phyloP scores from a whole-genome alignment of 1,140 invertebrate genomes.

The Epicauta chinensis region DNA sequence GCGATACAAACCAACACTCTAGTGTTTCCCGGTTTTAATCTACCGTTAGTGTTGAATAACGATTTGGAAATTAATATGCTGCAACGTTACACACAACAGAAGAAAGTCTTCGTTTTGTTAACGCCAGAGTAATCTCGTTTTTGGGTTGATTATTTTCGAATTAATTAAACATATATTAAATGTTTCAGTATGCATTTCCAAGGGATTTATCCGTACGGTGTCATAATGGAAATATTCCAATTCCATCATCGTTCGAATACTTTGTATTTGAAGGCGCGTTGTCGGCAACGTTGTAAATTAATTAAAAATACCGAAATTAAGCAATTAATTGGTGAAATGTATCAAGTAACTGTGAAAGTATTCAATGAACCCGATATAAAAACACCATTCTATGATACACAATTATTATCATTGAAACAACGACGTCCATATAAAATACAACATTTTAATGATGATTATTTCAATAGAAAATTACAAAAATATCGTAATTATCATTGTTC shows the following conservation, averaged over 20 bases:
- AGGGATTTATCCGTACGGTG: slow-evolving; percentile 34
- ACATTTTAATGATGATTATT: slow-evolving; percentile 20
- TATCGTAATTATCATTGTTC: slow-evolving; percentile 35
- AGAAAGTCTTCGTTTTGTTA: slow-evolving; percentile 36
- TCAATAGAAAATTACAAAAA: slow-evolving; percentile 17
- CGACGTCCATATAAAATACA: slow-evolving; percentile 18
- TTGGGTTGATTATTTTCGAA: background rate
- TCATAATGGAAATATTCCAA: slow-evolving; percentile 41
- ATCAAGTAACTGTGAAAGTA: slow-evolving; percentile 33
- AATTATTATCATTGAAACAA: slow-evolving; percentile 30
- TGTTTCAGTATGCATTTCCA: slow-evolving; percentile 19
- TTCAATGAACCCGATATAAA: slow-evolving; percentile 30
- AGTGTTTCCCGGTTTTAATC: slow-evolving; percentile 41
- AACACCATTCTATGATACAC: slow-evolving; percentile 32
- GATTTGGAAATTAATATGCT: slow-evolving; percentile 29
- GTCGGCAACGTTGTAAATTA: slow-evolving; percentile 38
- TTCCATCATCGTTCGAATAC: slow-evolving; percentile 23
- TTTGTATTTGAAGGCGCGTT: slow-evolving; percentile 38
- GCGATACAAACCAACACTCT: slow-evolving; percentile 38
- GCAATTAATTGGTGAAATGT: slow-evolving; percentile 28
- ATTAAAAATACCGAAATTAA: slow-evolving; percentile 27
- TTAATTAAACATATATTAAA: background rate
- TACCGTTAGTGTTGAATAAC: slow-evolving; percentile 36
- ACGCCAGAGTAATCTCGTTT: slow-evolving; percentile 34
- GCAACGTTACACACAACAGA: slow-evolving; percentile 28